Percentiles rank a stretch among this genome's conserved stretches.
Evolutionary conservation across 2,888 invertebrate genomes (phyloP).

Genomic region (Chrysolina americana): DNA sequence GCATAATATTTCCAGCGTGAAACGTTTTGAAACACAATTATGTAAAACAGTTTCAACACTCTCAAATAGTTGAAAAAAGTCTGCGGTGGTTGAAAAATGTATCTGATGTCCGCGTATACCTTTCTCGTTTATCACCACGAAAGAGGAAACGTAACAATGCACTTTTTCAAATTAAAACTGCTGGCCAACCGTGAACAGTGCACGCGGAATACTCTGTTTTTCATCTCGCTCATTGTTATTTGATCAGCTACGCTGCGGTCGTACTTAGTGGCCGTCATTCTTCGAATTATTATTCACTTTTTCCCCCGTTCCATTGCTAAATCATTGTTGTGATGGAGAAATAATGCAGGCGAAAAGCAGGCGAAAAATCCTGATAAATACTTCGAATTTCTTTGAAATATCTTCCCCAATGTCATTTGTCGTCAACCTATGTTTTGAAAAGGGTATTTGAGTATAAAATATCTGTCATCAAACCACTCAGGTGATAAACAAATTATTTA

Average conservation of each 20-base stretch:
- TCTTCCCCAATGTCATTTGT: no score
- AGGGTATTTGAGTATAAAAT: no score
- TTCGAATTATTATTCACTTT: slow-evolving; percentile 35
- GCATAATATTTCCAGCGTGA: slow-evolving; percentile 35
- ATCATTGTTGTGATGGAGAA: slow-evolving; percentile 1
- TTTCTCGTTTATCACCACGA: slow-evolving; percentile 45
- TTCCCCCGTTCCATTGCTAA: neutral
- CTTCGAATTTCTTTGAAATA: neutral
- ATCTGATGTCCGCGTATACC: slow-evolving; percentile 50
- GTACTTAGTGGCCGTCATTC: slow-evolving; percentile 37
- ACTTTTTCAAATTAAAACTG: slow-evolving; percentile 54
- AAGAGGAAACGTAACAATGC: slow-evolving; percentile 51
- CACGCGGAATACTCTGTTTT: slow-evolving; percentile 38
- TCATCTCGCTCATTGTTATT: slow-evolving; percentile 43
- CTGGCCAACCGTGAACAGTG: slow-evolving; percentile 45
- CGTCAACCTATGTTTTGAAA: no score
- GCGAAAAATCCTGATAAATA: slow-evolving; percentile 6
- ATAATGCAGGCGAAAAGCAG: slow-evolving; percentile 9
- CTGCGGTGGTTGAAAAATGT: slow-evolving; percentile 42
- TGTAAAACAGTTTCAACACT: slow-evolving; percentile 47
- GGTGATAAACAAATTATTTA: no score
- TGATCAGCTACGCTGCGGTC: slow-evolving; percentile 35
- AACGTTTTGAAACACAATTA: slow-evolving; percentile 44
- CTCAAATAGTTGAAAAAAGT: slow-evolving; percentile 36
- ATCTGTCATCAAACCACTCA: no score